These are phyloP conservation scores for Tanypteryx hageni DNA, from an alignment of 2,888 invertebrate genomes.

Conservation along the genomic window DNA sequence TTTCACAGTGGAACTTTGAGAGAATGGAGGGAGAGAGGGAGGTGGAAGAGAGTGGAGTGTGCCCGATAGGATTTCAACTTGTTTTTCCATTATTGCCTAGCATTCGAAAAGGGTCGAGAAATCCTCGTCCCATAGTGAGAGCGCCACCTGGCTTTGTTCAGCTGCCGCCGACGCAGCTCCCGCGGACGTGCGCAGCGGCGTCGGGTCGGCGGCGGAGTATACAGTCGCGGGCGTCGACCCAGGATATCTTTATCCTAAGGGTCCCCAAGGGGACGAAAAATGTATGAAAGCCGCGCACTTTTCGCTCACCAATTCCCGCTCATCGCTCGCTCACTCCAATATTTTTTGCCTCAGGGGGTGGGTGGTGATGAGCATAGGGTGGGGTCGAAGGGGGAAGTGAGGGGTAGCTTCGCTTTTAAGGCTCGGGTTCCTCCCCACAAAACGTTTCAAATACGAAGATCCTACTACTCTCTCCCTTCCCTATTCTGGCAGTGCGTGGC, in stretches of 20 bases:
- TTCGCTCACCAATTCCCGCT: neutral
- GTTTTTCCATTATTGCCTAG: constrained; percentile 62
- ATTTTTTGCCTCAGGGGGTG: neutral
- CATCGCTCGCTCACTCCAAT: neutral
- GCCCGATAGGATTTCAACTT: constrained; percentile 63
- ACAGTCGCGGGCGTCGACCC: constrained; percentile 50
- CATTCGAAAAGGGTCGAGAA: neutral
- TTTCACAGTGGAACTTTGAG: neutral
- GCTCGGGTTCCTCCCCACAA: neutral
- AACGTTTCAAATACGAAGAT: neutral
- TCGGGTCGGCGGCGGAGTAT: constrained; percentile 9
- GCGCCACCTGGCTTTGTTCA: constrained; percentile 62
- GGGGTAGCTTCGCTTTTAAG: neutral
- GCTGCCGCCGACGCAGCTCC: constrained; percentile 40
- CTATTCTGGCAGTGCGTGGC: neutral
- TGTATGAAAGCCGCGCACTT: neutral
- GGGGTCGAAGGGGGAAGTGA: neutral
- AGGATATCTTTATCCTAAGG: neutral
- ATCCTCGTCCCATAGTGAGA: neutral
- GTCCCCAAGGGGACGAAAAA: neutral
- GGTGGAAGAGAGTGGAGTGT: constrained; percentile 21
- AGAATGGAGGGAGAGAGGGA: neutral
- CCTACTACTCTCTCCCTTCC: neutral
- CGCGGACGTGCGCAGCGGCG: constrained; percentile 30
- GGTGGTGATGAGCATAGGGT: neutral